Evolutionary conservation across 2,888 invertebrate species (phyloP), one percentile per base, ranked within the genome.

Genomic region (Cordylochernes scorpioides): DNA sequence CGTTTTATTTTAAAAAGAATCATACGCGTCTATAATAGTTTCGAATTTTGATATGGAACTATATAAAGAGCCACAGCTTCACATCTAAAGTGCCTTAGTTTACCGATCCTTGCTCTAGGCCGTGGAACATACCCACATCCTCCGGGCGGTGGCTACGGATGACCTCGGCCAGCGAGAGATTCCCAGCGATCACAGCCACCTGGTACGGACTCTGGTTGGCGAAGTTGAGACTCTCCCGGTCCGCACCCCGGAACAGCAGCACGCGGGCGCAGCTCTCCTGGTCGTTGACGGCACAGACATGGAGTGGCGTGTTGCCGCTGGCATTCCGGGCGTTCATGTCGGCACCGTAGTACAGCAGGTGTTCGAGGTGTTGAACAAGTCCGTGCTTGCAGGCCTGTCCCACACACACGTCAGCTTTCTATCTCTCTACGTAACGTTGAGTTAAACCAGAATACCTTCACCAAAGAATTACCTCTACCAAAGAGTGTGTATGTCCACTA

Each of bases 201-300:
- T 94, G 91, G 58, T 84, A 84, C 25, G 97, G 82, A 32, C 86
- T 84, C 59, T 97, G 94, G 58, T 86, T 88, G 48, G 88, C 84
- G 58, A 71, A 88, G 61, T 97, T 97, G 35, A 80, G 63, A 29
- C 84, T 73, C 49, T 38, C 28, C 26, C 78, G 73, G 52, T 88
- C 82, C 44, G 84, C 82, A 30, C 88, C 88, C 38, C 94, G 67
- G 59, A 94, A 91, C 40, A 97, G 66, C 44, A 97, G 65, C 51
- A 88, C 77, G 42, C 88, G 62, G 32, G 86, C 80, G 61, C 88
- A 94, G 36, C 80, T 77, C 35, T 58, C 84, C 57, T 88, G 84
- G 51, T 82, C 84, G 62, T 94, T 88, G 45, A 94, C 84, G 30
- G 94, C 91, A 61, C 91, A 91, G 36, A 97, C 84, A 60, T 99